Evolutionary conservation across 1,140 invertebrate genomes (phyloP).

Genomic region (Harpegnathos saltator): DNA sequence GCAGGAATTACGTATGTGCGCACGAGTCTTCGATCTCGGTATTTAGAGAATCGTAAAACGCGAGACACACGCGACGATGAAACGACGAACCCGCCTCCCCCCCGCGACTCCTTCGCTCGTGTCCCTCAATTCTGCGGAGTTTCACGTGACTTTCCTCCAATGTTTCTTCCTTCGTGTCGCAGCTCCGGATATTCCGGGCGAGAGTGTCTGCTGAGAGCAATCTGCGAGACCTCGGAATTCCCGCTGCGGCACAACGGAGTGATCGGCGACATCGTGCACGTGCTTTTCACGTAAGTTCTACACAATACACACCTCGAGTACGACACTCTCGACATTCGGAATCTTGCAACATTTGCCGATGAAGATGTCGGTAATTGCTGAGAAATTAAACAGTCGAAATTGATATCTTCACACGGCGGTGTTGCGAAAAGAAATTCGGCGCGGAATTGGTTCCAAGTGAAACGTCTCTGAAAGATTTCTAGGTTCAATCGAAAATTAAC

Average conservation of each 20-base stretch:
- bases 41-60: constrained; percentile 58
- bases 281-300: constrained; percentile 84
- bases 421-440: no score
- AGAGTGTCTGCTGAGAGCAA: constrained; percentile 82
- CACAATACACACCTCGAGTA: no score
- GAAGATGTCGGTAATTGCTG: no score
- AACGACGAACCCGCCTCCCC: no score
- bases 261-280: constrained; percentile 83
- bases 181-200: constrained; percentile 81
- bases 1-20: constrained; percentile 50
- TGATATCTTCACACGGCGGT: no score
- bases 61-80: constrained; percentile 29
- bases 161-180: constrained; percentile 47
- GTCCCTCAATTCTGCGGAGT: constrained; percentile 1
- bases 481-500: no score
- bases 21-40: constrained; percentile 34
- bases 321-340: no score
- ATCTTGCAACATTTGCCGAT: no score
- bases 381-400: no score
- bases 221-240: constrained; percentile 83
- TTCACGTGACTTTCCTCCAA: constrained; percentile 43
- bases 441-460: no score
- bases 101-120: no score
- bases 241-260: constrained; percentile 82
- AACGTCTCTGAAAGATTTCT: no score